Evolutionary conservation across 2,797 vertebrate genomes (phyloP).

Genomic region (Microctenopoma lineatum): DNA sequence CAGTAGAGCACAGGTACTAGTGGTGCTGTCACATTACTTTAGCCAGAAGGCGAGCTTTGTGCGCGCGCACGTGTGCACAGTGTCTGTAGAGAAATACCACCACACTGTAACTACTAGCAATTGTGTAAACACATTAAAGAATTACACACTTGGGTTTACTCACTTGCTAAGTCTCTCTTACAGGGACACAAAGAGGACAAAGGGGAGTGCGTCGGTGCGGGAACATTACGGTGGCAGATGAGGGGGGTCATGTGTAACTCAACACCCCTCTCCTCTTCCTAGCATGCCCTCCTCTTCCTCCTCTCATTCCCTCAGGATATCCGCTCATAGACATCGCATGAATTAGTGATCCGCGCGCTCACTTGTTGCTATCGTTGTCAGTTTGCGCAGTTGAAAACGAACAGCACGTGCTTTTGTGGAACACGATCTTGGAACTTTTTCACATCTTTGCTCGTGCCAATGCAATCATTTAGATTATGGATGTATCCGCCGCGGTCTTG

Average conservation of each 20-base stretch:
- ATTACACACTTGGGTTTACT: slow-evolving; percentile 27
- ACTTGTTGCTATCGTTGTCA: slow-evolving; percentile 55
- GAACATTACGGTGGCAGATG: slow-evolving; percentile 59
- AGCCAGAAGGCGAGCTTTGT: neutral
- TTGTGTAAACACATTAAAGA: slow-evolving; percentile 27
- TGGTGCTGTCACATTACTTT: slow-evolving; percentile 43
- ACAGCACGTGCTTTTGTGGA: slow-evolving; percentile 49
- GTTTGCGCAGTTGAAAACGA: slow-evolving; percentile 46
- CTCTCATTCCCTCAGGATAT: slow-evolving; percentile 72
- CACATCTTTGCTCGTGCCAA: slow-evolving; percentile 44
- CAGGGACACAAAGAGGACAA: slow-evolving; percentile 43
- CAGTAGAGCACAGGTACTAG: slow-evolving; percentile 25
- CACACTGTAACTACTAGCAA: slow-evolving; percentile 11
- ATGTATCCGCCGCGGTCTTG: slow-evolving; percentile 31
- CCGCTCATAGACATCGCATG: slow-evolving; percentile 63
- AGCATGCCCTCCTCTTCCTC: slow-evolving; percentile 51
- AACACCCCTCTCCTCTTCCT: slow-evolving; percentile 61
- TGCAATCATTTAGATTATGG: slow-evolving; percentile 59
- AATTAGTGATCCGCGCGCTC: slow-evolving; percentile 77
- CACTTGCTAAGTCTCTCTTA: slow-evolving; percentile 14
- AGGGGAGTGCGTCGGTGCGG: slow-evolving; percentile 49
- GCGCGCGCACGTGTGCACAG: neutral
- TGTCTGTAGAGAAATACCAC: slow-evolving; percentile 11
- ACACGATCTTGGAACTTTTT: slow-evolving; percentile 39
- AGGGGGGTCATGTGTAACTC: slow-evolving; percentile 59